Conservation (phyloP, 2,113 vertebrate species). For the Pomatostomus ruficeps region DNA sequence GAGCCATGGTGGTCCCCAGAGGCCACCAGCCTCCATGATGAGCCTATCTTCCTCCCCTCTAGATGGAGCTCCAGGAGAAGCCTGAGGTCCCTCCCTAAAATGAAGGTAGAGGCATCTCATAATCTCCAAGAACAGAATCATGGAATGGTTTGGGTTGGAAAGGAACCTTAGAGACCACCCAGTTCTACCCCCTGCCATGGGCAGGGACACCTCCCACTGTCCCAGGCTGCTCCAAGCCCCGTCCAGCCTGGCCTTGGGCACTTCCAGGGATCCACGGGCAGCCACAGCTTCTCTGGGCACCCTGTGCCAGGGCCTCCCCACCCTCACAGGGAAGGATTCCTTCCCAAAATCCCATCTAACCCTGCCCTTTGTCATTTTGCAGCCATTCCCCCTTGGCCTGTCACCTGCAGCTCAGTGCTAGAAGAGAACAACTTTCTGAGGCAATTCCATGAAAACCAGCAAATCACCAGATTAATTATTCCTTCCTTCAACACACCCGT, state of each 20-base stretch:
- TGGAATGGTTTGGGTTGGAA: background rate
- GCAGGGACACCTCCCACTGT: accelerated
- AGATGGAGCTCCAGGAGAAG: constrained; percentile 36
- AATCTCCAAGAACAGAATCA: background rate
- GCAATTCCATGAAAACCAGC: background rate
- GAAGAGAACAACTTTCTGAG: background rate
- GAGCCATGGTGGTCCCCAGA: background rate
- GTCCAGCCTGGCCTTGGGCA: background rate
- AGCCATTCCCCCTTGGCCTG: background rate
- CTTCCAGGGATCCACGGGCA: background rate
- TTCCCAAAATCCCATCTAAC: background rate
- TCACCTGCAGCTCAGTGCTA: background rate
- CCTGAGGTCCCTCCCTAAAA: background rate
- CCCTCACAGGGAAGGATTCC: background rate
- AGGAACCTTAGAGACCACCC: accelerated
- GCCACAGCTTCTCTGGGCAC: background rate
- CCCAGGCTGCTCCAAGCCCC: accelerated
- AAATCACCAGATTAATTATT: background rate
- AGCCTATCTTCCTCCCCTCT: background rate
- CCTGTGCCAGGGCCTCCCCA: background rate
- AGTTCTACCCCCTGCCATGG: accelerated
- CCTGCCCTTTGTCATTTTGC: background rate
- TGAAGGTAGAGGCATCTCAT: accelerated
- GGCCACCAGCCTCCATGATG: background rate
- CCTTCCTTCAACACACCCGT: accelerated